Evolutionary conservation across 2,888 invertebrate species (phyloP).

Genomic region (Mesorhabditis spiculigera): DNA sequence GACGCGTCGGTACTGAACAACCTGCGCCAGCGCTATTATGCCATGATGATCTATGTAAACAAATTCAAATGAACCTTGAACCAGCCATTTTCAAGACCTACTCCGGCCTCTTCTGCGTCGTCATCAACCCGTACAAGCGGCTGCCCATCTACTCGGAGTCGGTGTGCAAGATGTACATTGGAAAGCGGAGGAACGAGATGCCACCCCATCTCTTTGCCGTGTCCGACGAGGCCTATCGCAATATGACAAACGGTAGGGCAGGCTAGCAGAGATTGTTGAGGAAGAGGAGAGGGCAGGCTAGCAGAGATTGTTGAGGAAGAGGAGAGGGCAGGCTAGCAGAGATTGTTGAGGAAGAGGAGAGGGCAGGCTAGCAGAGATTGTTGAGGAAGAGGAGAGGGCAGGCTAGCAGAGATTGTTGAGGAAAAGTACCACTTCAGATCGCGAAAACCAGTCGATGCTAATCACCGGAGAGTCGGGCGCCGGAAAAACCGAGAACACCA

Average conservation of each 20-base stretch:
- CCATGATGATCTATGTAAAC: conserved; percentile 54
- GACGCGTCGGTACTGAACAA: conserved; percentile 98
- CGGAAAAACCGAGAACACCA: conserved; percentile 99
- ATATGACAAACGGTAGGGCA: conserved; percentile 90
- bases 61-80: too few relatives aligned
- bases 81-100: conserved; percentile 43
- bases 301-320: too few relatives aligned
- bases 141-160: conserved; percentile 57
- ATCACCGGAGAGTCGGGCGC: conserved; percentile 99
- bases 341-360: too few relatives aligned
- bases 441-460: conserved; percentile 99
- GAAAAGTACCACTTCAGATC: conserved; percentile 66
- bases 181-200: conserved; percentile 52
- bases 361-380: too few relatives aligned
- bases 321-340: too few relatives aligned
- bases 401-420: too few relatives aligned
- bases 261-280: too few relatives aligned
- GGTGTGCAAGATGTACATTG: conserved; percentile 47
- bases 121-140: conserved; percentile 57
- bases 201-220: conserved; percentile 89
- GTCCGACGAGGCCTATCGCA: conserved; percentile 98
- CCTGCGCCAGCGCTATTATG: conserved; percentile 87
- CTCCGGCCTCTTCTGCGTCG: conserved; percentile 58
- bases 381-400: too few relatives aligned
- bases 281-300: too few relatives aligned